Evolutionary conservation across 1,140 invertebrate genomes (phyloP).

Genomic region (Procambarus clarkii): DNA sequence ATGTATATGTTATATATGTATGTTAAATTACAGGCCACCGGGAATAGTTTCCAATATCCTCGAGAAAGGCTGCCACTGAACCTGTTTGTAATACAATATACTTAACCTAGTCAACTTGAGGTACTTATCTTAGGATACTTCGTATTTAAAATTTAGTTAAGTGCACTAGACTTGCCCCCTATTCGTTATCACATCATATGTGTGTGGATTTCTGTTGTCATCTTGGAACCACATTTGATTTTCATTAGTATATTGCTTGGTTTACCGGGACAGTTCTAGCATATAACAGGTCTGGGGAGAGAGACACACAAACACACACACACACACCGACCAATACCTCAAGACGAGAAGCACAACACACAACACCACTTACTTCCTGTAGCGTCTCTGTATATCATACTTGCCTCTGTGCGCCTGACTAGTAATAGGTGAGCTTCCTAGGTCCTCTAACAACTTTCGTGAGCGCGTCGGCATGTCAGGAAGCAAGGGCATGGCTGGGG

Average conservation of each 20-base stretch:
- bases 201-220: conserved; percentile 41
- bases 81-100: conserved; percentile 34
- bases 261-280: conserved; percentile 63
- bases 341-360: conserved; percentile 59
- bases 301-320: neutral
- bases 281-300: conserved; percentile 41
- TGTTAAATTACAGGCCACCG: conserved; percentile 34
- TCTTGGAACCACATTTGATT: conserved; percentile 53
- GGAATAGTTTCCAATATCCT: conserved; percentile 38
- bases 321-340: conserved; percentile 12
- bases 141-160: conserved; percentile 38
- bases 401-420: conserved; percentile 72
- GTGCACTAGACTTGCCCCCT: conserved; percentile 62
- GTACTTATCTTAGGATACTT: conserved; percentile 47
- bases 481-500: conserved; percentile 81
- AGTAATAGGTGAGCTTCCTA: conserved; percentile 79
- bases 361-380: conserved; percentile 71
- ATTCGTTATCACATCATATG: conserved; percentile 45
- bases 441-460: conserved; percentile 80
- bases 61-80: conserved; percentile 43
- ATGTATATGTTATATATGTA: neutral
- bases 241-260: conserved; percentile 50
- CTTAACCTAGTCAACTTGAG: conserved; percentile 53
- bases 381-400: conserved; percentile 71
- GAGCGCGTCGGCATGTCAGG: conserved; percentile 81